A percentile compares a stretch with the other conserved stretches of the same genome.
Evolutionary conservation across 2,113 vertebrate genomes (phyloP).

Genomic region (Eudyptes chrysolophus): DNA sequence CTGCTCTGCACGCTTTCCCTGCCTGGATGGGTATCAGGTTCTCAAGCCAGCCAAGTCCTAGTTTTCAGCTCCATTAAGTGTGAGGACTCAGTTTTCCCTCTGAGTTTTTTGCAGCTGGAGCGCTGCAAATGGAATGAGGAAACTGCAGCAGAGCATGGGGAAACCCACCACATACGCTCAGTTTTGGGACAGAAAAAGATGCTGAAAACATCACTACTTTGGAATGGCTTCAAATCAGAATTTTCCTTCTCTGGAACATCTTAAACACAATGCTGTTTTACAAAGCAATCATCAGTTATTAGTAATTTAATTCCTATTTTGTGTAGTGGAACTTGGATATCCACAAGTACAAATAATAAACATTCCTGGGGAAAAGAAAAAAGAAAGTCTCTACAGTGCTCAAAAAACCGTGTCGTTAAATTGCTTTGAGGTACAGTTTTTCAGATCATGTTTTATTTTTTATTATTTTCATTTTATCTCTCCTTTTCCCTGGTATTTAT

Average conservation of each 20-base stretch:
- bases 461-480: background rate
- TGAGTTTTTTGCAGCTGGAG: background rate
- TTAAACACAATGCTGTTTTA: background rate
- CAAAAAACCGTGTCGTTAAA: background rate
- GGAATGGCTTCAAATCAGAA: background rate
- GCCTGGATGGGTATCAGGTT: background rate
- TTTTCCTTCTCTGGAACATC: background rate
- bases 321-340: background rate
- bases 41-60: background rate
- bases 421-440: background rate
- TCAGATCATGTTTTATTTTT: background rate
- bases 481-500: background rate
- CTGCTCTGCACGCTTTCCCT: background rate
- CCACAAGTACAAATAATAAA: background rate
- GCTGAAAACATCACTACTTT: background rate
- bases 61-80: accelerated
- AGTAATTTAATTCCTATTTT: background rate
- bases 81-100: background rate
- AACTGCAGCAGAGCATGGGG: background rate
- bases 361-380: background rate
- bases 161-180: background rate
- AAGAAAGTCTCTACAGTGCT: background rate
- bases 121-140: background rate
- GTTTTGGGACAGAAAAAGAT: background rate
- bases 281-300: background rate